Base-by-base conservation (phyloP, 2,113 vertebrate genomes). In the Onychostruthus taczanowskii region DNA sequence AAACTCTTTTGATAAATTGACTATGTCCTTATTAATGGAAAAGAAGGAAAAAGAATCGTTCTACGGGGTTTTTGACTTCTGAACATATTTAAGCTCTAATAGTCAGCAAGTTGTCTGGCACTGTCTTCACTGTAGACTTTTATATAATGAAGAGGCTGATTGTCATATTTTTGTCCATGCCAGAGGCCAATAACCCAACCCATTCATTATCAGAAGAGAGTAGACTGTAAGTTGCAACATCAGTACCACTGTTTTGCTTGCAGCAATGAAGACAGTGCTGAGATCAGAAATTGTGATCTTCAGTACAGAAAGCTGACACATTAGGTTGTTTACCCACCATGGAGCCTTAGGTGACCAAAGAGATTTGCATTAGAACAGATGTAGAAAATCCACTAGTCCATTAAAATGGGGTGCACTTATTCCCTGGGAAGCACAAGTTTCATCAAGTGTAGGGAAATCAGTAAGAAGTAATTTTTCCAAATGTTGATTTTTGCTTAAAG, bases 401-500 rank as follows among this genome's bases (percentile, higher is more conserved):
- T 96, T 96, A 81, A 87, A 53, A 66, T 35, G 88, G 88, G 67
- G 78, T 97, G 33, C 50, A 59, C 92, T 95, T 93, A 82, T 95
- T 96, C 88, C 33, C 59, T 70, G 79, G 58, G 76, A 82, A 95
- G 90, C 43, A 92, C 35, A 89, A 90, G 93, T 97, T 97, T 69
- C 95, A 63, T 95, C 76, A 83, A 93, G 95, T 83, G 37, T 76
- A 86, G 91, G 92, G 91, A 95, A 97, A 96, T 95, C 81, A 81
- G 76, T 43, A 79, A 76, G 44, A 90, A 82, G 81, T 86, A 52
- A 66, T 96, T 94, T 81, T 93, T 89, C 82, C 44, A 76, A 91
- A 96, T 77, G 46, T 89, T 97, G 97, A 92, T 97, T 96, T 97
- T 96, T 96, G 81, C 95, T 97, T 96, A 92, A 97, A 98, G 97